Evolutionary conservation across 2,888 invertebrate species (phyloP).

Genomic region (Salticus scenicus): DNA sequence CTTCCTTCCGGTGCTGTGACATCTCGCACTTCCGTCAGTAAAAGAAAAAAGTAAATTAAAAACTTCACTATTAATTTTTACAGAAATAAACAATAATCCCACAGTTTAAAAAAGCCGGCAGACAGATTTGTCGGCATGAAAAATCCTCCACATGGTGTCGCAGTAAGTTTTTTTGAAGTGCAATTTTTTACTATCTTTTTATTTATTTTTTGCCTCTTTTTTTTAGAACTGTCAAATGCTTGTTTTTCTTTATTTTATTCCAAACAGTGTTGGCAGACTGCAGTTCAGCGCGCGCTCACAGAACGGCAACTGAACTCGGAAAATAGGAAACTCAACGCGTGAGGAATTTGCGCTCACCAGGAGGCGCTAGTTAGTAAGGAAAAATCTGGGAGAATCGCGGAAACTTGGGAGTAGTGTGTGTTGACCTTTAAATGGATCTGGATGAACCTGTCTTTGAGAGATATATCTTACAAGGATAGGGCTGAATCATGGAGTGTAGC

Average conservation of each 20-base stretch:
- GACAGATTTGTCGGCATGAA: neutral
- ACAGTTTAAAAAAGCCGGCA: slow-evolving; percentile 5
- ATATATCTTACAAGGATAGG: too few species aligned
- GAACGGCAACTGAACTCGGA: slow-evolving; percentile 38
- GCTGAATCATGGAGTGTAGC: too few species aligned
- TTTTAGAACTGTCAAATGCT: neutral
- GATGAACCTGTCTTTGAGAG: neutral
- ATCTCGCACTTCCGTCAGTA: slow-evolving; percentile 31
- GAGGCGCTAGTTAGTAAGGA: slow-evolving; percentile 23
- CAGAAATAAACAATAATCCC: neutral
- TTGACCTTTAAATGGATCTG: slow-evolving; percentile 15
- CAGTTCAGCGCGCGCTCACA: slow-evolving; percentile 21
- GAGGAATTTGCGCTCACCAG: slow-evolving; percentile 34
- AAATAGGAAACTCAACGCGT: slow-evolving; percentile 41
- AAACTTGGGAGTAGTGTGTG: neutral
- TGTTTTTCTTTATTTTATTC: neutral
- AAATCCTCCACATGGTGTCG: slow-evolving; percentile 45
- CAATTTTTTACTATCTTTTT: neutral
- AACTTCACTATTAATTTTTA: slow-evolving; percentile 7
- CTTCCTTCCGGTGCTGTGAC: slow-evolving; percentile 65
- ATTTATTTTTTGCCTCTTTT: neutral
- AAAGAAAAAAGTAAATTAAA: slow-evolving; percentile 10
- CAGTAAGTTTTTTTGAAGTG: slow-evolving; percentile 16
- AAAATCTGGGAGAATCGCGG: neutral
- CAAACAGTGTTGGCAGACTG: neutral